A percentile compares a stretch with the other conserved stretches of the same genome.
These are phyloP conservation scores for Vulpes vulpes DNA, from an alignment of 2,113 vertebrate genomes.

Conservation along the genomic window DNA sequence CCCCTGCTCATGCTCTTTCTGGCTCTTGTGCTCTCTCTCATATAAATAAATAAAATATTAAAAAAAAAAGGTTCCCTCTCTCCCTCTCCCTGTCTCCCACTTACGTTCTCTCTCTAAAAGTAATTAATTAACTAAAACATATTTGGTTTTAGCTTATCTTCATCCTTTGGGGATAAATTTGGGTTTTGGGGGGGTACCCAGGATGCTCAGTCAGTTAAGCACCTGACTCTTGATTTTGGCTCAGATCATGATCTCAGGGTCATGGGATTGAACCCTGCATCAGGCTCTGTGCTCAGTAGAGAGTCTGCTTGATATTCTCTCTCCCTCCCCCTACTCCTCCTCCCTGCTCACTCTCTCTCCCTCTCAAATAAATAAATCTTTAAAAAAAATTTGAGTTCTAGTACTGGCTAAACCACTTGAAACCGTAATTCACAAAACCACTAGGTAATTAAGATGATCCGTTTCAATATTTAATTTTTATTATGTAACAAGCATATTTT, in stretches of 20 bases:
- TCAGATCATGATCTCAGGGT: background rate
- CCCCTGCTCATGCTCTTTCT: background rate
- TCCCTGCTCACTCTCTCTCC: background rate
- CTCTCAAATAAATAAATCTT: background rate
- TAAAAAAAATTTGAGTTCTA: background rate
- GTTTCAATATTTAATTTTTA: background rate
- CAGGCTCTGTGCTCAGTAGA: background rate
- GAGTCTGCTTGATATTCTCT: background rate
- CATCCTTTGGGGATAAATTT: background rate
- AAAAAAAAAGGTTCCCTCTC: background rate
- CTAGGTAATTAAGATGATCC: background rate
- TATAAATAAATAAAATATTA: background rate
- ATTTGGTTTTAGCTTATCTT: background rate
- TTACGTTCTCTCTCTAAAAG: background rate
- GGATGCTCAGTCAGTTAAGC: background rate
- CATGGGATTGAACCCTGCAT: background rate
- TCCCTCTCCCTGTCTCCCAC: background rate
- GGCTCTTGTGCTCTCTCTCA: background rate
- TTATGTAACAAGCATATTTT: background rate
- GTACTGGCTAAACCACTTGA: background rate
- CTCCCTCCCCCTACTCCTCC: background rate
- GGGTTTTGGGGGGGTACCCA: background rate
- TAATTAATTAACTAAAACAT: background rate
- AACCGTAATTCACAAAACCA: slow-evolving; percentile 30
- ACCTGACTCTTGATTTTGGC: background rate